Evolutionary conservation across 2,888 invertebrate species (phyloP).

Genomic region (Clusia tigrina): DNA sequence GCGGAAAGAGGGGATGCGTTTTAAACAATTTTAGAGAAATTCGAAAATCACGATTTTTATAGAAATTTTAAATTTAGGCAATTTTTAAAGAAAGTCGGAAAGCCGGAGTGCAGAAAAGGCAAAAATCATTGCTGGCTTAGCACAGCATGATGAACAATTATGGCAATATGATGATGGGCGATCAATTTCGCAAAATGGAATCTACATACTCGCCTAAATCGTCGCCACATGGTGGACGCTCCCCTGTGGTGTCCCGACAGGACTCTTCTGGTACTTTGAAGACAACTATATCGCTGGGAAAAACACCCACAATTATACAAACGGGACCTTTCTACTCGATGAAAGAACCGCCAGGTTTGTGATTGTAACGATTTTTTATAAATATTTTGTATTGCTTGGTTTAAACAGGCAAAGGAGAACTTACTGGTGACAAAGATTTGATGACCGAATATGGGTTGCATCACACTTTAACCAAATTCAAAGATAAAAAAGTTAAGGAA

Average conservation of each 20-base stretch:
- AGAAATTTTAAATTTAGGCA: no score
- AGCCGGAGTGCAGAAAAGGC: not conserved
- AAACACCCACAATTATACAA: slow-evolving; percentile 96
- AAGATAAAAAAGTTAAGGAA: slow-evolving; percentile 94
- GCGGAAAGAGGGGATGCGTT: no score
- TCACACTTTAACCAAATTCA: slow-evolving; percentile 97
- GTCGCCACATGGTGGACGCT: slow-evolving; percentile 92
- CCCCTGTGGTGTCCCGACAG: slow-evolving; percentile 94
- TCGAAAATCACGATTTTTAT: no score
- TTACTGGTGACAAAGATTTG: slow-evolving; percentile 95
- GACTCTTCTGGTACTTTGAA: slow-evolving; percentile 97
- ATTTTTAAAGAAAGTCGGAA: not conserved
- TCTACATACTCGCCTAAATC: slow-evolving; percentile 92
- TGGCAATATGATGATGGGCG: slow-evolving; percentile 84
- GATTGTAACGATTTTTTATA: not conserved
- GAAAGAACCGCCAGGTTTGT: slow-evolving; percentile 87
- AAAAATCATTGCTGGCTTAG: not conserved
- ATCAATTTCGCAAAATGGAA: slow-evolving; percentile 91
- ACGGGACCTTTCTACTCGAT: slow-evolving; percentile 98
- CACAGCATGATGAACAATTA: slow-evolving; percentile 60
- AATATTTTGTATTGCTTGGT: not conserved
- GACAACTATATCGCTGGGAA: slow-evolving; percentile 96
- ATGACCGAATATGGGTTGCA: slow-evolving; percentile 96
- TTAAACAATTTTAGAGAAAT: no score
- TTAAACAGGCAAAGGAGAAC: slow-evolving; percentile 80